These are phyloP conservation scores for Bradypodion pumilum DNA, from an alignment of 2,797 vertebrate species.

Conservation along the genomic window DNA sequence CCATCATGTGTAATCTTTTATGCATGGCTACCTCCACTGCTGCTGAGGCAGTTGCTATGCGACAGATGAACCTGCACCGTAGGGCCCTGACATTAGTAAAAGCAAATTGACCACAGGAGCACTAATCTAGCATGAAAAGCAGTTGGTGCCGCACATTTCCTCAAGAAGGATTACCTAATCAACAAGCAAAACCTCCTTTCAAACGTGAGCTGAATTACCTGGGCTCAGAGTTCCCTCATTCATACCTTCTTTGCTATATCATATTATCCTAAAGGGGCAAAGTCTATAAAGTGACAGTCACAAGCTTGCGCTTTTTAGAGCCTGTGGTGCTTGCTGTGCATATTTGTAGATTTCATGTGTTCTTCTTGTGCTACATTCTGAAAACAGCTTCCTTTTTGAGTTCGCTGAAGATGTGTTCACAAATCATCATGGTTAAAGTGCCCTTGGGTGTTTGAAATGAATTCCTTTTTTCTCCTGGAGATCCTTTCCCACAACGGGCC, in stretches of 20 bases:
- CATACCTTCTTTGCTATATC: slow-evolving; percentile 59
- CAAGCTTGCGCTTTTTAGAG: slow-evolving; percentile 30
- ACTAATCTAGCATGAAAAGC: slow-evolving; percentile 97
- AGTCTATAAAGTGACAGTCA: slow-evolving; percentile 40
- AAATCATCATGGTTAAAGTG: background rate
- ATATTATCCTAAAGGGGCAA: slow-evolving; percentile 36
- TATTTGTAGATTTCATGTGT: slow-evolving; percentile 58
- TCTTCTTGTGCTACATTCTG: background rate
- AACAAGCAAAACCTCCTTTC: slow-evolving; percentile 71
- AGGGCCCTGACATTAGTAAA: slow-evolving; percentile 99
- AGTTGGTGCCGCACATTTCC: slow-evolving; percentile 82
- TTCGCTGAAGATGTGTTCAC: slow-evolving; percentile 28
- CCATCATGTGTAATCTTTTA: slow-evolving; percentile 95
- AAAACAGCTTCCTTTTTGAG: slow-evolving; percentile 44
- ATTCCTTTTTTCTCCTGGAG: background rate
- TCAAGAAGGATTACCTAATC: slow-evolving; percentile 75
- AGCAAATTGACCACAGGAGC: slow-evolving; percentile 99
- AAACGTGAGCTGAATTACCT: slow-evolving; percentile 73
- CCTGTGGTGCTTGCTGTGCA: slow-evolving; percentile 46
- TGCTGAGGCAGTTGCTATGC: slow-evolving; percentile 95
- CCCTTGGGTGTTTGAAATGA: slow-evolving; percentile 5
- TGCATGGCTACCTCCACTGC: slow-evolving; percentile 93
- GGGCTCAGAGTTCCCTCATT: slow-evolving; percentile 64
- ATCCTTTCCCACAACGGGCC: background rate
- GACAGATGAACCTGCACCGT: slow-evolving; percentile 88